A percentile compares a stretch with the other conserved stretches of the same genome.
phyloP scores from a whole-genome alignment of 30 jellyfish, hydroid and myxozoan species.

The Pseudorhiza aurosa region DNA sequence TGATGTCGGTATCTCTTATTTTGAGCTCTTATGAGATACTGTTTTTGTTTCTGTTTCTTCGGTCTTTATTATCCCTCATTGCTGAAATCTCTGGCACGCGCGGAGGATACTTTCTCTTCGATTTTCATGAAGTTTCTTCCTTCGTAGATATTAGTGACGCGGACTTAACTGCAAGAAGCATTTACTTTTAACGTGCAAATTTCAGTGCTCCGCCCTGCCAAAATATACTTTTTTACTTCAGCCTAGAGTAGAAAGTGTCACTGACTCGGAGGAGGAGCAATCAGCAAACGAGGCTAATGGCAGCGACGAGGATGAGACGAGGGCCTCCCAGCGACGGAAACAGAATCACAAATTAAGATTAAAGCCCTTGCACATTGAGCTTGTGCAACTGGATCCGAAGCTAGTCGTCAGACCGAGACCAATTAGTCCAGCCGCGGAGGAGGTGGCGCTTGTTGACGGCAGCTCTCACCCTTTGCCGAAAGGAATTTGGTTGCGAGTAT shows the following conservation, averaged over 20 bases:
- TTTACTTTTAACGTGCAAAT: constrained; percentile 23
- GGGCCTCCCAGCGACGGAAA: constrained; percentile 19
- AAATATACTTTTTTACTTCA: constrained; percentile 59
- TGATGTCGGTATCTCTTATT: no score
- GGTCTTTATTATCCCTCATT: no score
- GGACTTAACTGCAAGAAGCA: constrained; percentile 41
- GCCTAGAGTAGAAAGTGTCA: constrained; percentile 50
- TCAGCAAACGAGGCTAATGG: constrained; percentile 43
- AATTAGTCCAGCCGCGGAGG: constrained; percentile 53
- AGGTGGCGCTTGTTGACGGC: constrained; percentile 40
- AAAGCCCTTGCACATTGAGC: constrained; percentile 25
- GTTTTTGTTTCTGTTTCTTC: no score
- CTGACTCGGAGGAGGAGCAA: constrained; percentile 19
- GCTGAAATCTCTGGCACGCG: no score
- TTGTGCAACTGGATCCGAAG: constrained; percentile 20
- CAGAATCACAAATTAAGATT: background rate
- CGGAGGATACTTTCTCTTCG: background rate
- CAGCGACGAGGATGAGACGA: constrained; percentile 7
- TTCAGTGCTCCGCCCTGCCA: constrained; percentile 12
- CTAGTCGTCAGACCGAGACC: constrained; percentile 75
- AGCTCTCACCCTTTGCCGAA: constrained; percentile 26
- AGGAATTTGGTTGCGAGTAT: constrained; percentile 76
- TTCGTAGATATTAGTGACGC: constrained; percentile 64
- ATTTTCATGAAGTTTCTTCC: constrained; percentile 34
- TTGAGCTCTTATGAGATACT: no score